A percentile compares a stretch with the other conserved stretches of the same genome.
Evolutionary conservation across 2,113 vertebrate genomes (phyloP).

Genomic region (Charadrius vociferus): DNA sequence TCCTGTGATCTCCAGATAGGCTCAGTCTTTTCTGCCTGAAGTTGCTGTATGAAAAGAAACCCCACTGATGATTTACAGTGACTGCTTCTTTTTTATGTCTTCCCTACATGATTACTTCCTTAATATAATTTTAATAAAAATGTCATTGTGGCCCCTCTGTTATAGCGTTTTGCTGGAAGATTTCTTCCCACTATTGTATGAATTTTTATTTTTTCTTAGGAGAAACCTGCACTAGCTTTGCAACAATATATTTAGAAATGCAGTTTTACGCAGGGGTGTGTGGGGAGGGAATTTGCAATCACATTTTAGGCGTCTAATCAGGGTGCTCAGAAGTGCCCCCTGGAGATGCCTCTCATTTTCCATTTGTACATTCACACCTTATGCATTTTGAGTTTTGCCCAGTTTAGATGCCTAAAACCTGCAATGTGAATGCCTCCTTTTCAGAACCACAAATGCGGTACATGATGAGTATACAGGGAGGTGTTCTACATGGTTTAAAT

Average conservation of each 20-base stretch:
- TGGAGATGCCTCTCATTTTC: neutral
- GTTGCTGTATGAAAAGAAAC: neutral
- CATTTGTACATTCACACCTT: neutral
- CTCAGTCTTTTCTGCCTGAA: neutral
- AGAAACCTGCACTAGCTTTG: neutral
- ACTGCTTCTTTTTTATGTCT: neutral
- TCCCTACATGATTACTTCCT: neutral
- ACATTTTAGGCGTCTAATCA: neutral
- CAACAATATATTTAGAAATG: neutral
- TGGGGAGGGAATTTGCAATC: neutral
- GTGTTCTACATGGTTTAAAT: neutral
- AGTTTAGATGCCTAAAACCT: neutral
- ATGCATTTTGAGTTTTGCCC: neutral
- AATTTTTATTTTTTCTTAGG: neutral
- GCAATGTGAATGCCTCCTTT: neutral
- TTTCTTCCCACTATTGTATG: neutral
- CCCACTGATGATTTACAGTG: neutral
- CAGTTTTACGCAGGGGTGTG: neutral
- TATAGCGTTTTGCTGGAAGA: neutral
- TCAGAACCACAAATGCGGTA: neutral
- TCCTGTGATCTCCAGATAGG: neutral
- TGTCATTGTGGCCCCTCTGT: neutral
- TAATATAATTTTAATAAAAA: slow-evolving; percentile 1
- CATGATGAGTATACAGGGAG: neutral
- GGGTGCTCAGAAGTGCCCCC: neutral